Conservation (phyloP, 53 echinoderm and acorn worm species). For the Hippasteria phrygiana region DNA sequence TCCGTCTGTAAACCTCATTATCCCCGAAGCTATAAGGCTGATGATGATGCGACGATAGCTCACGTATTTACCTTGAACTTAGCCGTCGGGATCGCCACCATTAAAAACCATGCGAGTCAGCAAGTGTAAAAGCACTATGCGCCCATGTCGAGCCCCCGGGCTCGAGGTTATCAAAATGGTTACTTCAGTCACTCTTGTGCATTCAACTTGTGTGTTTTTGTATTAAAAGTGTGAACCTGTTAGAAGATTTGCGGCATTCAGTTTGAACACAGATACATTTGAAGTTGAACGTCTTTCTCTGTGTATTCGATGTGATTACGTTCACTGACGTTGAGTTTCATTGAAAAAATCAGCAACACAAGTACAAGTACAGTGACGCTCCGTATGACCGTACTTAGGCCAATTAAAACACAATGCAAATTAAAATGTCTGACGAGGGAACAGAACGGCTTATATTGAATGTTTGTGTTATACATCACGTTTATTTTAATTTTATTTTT, state of each 20-base stretch:
- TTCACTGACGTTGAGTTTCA: no score
- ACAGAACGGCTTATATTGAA: no score
- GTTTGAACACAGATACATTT: no score
- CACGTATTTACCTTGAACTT: not conserved
- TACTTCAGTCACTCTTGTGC: not conserved
- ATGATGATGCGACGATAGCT: constrained; percentile 6
- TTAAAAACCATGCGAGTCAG: not conserved
- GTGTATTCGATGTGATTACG: no score
- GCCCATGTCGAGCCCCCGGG: not conserved
- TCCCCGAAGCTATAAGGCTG: not conserved
- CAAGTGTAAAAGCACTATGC: not conserved
- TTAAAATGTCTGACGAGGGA: no score
- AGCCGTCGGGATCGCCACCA: not conserved
- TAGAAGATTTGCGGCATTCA: not conserved
- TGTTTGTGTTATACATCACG: no score
- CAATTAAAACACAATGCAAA: no score
- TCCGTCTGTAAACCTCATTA: constrained; percentile 18
- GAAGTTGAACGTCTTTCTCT: no score
- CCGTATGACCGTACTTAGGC: no score
- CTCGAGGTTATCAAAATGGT: constrained; percentile 5
- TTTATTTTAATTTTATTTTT: no score
- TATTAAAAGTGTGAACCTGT: not conserved
- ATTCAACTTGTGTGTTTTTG: not conserved
- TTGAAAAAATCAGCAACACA: no score
- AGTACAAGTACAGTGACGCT: no score